These are phyloP conservation scores for Eulimnadia texana DNA, from an alignment of 1,140 invertebrate genomes.

Conservation along the genomic window DNA sequence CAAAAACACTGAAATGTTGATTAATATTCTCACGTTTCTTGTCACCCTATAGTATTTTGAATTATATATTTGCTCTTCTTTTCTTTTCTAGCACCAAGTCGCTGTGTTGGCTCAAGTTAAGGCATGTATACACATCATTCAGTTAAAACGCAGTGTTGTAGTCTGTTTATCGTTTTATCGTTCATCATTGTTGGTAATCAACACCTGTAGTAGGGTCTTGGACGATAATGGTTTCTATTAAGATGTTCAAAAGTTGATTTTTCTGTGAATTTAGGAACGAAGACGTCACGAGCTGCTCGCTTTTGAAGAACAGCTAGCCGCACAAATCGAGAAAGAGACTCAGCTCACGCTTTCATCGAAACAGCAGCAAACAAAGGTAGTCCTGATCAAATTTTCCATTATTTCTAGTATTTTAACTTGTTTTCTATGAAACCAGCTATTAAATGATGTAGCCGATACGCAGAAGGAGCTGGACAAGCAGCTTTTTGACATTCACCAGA, in stretches of 20 bases:
- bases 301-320: slow-evolving; percentile 6
- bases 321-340: background rate
- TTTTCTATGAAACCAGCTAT: slow-evolving; percentile 3
- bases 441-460: background rate
- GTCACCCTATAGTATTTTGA: slow-evolving; percentile 19
- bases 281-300: background rate
- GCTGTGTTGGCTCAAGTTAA: background rate
- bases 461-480: slow-evolving; percentile 6
- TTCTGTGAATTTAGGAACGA: slow-evolving; percentile 1
- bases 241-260: too few species aligned
- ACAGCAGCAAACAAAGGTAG: background rate
- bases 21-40: too few species aligned
- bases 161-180: too few species aligned
- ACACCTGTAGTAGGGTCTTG: too few species aligned
- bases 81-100: background rate
- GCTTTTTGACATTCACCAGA: slow-evolving; percentile 5
- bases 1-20: too few species aligned
- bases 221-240: too few species aligned
- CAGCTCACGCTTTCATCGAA: background rate
- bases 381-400: background rate
- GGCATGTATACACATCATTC: background rate
- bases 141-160: too few species aligned
- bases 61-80: background rate
- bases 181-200: too few species aligned
- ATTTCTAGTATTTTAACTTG: background rate